A percentile compares a stretch with the other conserved stretches of the same genome.
Evolutionary conservation across 2,797 vertebrate genomes (phyloP).

Genomic region (Cyprinella venusta): DNA sequence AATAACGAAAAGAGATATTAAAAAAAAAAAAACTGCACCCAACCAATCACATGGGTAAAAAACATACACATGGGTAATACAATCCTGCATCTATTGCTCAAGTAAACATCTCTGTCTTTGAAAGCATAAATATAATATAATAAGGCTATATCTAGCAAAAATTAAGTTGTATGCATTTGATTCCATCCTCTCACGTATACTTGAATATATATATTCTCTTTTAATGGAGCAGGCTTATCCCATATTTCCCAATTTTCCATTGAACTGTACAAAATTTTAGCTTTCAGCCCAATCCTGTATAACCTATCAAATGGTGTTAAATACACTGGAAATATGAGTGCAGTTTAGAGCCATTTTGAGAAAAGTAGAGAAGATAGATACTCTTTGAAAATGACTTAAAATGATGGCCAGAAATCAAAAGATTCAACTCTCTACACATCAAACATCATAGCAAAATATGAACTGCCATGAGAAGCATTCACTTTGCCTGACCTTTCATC

Average conservation of each 20-base stretch:
- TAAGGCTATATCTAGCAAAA: conserved; percentile 4
- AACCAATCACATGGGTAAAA: neutral
- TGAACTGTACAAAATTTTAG: conserved; percentile 2
- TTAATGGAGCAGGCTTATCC: conserved; percentile 2
- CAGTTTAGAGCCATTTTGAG: conserved; percentile 47
- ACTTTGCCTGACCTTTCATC: conserved; percentile 61
- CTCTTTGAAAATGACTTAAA: conserved; percentile 50
- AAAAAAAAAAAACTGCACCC: neutral
- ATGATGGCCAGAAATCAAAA: conserved; percentile 49
- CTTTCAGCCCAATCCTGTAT: conserved; percentile 5
- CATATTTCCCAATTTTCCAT: neutral
- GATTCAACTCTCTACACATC: conserved; percentile 52
- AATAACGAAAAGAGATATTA: neutral
- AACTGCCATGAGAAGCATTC: conserved; percentile 52
- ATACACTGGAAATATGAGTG: conserved; percentile 48
- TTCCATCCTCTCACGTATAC: conserved; percentile 15
- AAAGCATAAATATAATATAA: neutral
- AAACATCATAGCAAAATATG: conserved; percentile 54
- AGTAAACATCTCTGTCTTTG: conserved; percentile 4
- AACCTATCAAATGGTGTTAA: conserved; percentile 48
- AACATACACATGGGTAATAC: neutral
- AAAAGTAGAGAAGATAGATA: conserved; percentile 37
- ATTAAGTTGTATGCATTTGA: conserved; percentile 9
- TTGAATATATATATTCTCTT: neutral
- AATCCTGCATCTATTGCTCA: neutral